Evolutionary conservation across 2,888 invertebrate species (phyloP).

Genomic region (Leptopilina drosophilae): DNA sequence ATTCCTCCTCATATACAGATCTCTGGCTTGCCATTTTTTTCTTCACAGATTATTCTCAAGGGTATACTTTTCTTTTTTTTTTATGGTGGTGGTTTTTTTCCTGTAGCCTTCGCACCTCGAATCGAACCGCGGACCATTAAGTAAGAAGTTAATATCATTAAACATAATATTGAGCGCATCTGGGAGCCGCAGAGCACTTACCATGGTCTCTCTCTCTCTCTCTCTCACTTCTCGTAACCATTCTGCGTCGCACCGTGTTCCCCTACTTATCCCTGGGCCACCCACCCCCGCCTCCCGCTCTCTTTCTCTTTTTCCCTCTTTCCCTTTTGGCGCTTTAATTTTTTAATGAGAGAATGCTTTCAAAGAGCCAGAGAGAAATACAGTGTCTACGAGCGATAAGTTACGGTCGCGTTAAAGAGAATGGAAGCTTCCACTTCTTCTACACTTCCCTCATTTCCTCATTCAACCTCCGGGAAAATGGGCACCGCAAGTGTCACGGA

Average conservation of each 20-base stretch:
- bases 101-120: constrained; percentile 72
- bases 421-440: constrained; percentile 59
- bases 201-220: constrained; percentile 58
- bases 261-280: constrained; percentile 51
- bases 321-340: constrained; percentile 74
- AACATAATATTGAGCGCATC: constrained; percentile 77
- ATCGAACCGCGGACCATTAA: constrained; percentile 77
- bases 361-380: constrained; percentile 78
- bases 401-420: constrained; percentile 71
- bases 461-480: constrained; percentile 25
- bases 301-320: constrained; percentile 43
- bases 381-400: constrained; percentile 75
- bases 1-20: constrained; percentile 40
- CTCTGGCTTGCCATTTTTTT: constrained; percentile 3
- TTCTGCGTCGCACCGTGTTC: constrained; percentile 55
- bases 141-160: constrained; percentile 78
- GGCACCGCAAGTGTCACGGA: constrained; percentile 40
- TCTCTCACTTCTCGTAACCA: constrained; percentile 50
- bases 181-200: constrained; percentile 77
- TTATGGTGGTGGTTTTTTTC: constrained; percentile 42
- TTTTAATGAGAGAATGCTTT: constrained; percentile 84
- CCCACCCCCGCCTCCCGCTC: constrained; percentile 34
- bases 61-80: constrained; percentile 62
- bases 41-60: constrained; percentile 69
- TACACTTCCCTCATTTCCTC: constrained; percentile 44